Conservation (phyloP, 2,888 invertebrate species). For the Ectobius pallidus region DNA sequence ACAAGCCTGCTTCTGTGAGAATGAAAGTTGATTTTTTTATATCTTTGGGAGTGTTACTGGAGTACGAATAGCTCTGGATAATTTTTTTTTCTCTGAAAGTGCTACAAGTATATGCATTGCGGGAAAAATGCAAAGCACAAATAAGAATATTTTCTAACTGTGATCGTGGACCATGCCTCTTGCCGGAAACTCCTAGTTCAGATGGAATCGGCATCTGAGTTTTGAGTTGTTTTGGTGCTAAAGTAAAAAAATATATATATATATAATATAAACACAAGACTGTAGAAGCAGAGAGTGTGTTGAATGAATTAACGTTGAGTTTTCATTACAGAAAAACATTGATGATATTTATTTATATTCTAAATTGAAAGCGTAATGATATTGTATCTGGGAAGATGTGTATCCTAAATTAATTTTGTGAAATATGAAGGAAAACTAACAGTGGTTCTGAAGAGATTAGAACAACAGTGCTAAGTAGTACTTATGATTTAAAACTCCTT, state of each 20-base stretch:
- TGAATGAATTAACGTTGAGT: conserved; percentile 10
- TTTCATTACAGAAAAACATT: background rate
- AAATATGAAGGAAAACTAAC: no score
- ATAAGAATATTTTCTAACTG: conserved; percentile 35
- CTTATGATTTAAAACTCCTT: no score
- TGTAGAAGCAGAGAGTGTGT: conserved; percentile 8
- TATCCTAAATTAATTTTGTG: no score
- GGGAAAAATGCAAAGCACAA: conserved; percentile 33
- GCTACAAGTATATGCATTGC: background rate
- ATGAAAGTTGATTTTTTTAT: no score
- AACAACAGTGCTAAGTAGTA: no score
- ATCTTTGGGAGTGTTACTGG: background rate
- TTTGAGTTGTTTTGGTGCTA: conserved; percentile 42
- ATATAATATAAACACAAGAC: conserved; percentile 26
- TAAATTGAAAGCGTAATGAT: no score
- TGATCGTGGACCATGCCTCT: conserved; percentile 40
- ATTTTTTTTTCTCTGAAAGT: conserved; percentile 4
- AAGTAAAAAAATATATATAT: conserved; percentile 20
- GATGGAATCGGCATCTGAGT: conserved; percentile 20
- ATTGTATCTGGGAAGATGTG: no score
- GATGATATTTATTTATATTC: no score
- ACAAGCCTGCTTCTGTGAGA: no score
- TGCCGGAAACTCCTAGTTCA: conserved; percentile 37
- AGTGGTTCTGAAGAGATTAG: no score
- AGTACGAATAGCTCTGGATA: no score